Evolutionary conservation across 2,797 vertebrate genomes (phyloP).

Genomic region (Brachyrhaphis roseni): DNA sequence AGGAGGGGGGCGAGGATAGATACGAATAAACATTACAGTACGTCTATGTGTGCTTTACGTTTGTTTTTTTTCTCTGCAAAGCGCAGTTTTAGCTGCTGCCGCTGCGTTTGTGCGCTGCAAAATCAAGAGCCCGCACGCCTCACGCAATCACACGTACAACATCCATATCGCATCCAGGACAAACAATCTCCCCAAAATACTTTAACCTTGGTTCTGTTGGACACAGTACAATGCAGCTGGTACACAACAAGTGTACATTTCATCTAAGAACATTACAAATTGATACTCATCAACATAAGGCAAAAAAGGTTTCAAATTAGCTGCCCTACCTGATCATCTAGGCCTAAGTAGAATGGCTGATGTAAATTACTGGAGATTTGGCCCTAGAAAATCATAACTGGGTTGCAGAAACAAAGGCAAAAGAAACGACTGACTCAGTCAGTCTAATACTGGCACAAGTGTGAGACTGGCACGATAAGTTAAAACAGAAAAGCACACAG

Average conservation of each 20-base stretch:
- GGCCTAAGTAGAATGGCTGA: constrained; percentile 62
- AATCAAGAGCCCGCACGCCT: constrained; percentile 55
- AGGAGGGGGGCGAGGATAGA: constrained; percentile 34
- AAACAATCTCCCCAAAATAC: constrained; percentile 20
- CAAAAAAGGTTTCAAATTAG: constrained; percentile 71
- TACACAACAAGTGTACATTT: constrained; percentile 42
- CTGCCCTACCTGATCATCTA: constrained; percentile 72
- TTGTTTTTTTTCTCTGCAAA: constrained; percentile 40
- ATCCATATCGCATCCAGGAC: constrained; percentile 63
- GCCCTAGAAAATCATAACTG: constrained; percentile 71
- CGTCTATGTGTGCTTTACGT: constrained; percentile 67
- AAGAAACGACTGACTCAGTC: constrained; percentile 50
- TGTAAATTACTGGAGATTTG: constrained; percentile 46
- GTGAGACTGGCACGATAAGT: constrained; percentile 72
- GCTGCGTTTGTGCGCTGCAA: constrained; percentile 71
- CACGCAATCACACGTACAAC: constrained; percentile 41
- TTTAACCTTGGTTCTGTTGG: constrained; percentile 75
- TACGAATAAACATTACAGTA: constrained; percentile 72
- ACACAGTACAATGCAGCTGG: constrained; percentile 67
- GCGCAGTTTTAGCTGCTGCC: constrained; percentile 54
- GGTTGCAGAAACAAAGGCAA: constrained; percentile 69
- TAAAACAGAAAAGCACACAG: constrained; percentile 52
- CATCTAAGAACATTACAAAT: constrained; percentile 45
- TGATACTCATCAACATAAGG: constrained; percentile 66
- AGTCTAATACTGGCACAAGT: constrained; percentile 76